phyloP scores from a whole-genome alignment of 2,113 vertebrate species.

The Podiceps cristatus region DNA sequence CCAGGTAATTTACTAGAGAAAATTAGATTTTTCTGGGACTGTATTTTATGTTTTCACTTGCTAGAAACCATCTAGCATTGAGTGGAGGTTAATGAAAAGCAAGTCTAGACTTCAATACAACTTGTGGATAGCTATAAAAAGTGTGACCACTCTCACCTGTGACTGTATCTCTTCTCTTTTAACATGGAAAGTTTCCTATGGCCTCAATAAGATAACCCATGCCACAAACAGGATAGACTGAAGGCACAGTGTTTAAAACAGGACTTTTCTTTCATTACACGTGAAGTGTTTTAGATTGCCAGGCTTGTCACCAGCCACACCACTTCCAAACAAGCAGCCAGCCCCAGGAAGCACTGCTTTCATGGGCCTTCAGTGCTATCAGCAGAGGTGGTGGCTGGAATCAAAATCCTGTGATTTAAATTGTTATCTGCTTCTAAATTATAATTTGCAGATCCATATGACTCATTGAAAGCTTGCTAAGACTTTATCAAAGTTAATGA shows the following conservation, averaged over 20 bases:
- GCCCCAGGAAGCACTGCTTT: rapidly evolving
- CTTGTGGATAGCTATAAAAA: background rate
- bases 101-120: background rate
- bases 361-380: background rate
- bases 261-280: background rate
- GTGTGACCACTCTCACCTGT: background rate
- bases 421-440: background rate
- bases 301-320: background rate
- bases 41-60: background rate
- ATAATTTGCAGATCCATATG: background rate
- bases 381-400: background rate
- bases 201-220: background rate
- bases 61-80: background rate
- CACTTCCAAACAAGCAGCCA: background rate
- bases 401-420: background rate
- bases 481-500: background rate
- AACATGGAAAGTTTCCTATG: background rate
- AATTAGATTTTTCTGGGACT: background rate
- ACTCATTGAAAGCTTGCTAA: background rate
- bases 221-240: rapidly evolving
- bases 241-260: background rate
- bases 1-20: background rate
- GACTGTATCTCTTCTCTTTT: background rate
- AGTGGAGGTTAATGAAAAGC: background rate
- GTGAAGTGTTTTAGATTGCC: background rate